Percentiles rank a stretch among this genome's conserved stretches.
Evolutionary conservation across 2,113 vertebrate species (phyloP).

Genomic region (Toxotes chatareus): DNA sequence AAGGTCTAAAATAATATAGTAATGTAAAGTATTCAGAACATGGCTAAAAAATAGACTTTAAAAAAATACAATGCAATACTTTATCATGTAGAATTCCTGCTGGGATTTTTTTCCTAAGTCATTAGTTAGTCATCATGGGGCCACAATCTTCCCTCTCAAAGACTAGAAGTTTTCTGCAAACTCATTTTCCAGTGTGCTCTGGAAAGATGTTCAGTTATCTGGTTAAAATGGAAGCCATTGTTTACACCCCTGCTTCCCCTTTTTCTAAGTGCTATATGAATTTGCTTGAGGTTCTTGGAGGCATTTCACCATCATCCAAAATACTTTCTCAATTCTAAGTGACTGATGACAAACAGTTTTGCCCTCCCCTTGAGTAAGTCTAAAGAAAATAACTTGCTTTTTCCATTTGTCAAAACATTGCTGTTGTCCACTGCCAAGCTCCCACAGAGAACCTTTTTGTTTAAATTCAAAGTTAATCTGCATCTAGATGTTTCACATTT

Average conservation of each 20-base stretch:
- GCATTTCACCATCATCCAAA: no score
- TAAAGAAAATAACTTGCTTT: conserved; percentile 22
- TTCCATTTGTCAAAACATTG: neutral
- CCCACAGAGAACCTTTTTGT: neutral
- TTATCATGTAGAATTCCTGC: neutral
- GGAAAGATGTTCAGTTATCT: conserved; percentile 14
- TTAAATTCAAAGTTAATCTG: no score
- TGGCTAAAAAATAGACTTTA: neutral
- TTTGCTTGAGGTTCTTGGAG: no score
- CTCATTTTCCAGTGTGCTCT: neutral
- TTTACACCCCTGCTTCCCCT: conserved; percentile 11
- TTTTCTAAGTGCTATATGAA: no score
- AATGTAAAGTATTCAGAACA: neutral
- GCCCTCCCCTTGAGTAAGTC: neutral
- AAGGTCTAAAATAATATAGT: neutral
- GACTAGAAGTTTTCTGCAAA: neutral
- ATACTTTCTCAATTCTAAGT: no score
- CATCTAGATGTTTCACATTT: neutral
- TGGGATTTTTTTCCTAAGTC: neutral
- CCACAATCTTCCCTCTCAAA: neutral
- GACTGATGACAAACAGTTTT: no score
- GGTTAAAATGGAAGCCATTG: conserved; percentile 10
- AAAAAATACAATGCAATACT: neutral
- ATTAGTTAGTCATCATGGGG: neutral
- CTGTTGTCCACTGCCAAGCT: neutral